phyloP scores from a whole-genome alignment of 2,888 invertebrate species.

The Eretmocerus hayati region DNA sequence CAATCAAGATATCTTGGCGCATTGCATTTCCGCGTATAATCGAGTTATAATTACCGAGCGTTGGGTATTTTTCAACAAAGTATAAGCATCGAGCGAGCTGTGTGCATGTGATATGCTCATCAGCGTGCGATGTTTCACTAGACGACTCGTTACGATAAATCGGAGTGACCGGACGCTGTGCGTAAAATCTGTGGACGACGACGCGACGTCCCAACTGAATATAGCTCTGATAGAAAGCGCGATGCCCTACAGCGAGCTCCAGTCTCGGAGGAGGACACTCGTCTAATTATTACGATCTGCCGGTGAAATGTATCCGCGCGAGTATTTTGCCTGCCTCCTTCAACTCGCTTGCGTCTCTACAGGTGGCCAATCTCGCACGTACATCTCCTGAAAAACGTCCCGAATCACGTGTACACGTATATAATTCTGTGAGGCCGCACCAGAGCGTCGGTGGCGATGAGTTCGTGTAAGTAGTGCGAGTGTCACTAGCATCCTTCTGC shows the following conservation, averaged over 20 bases:
- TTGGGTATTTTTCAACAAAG: too few species aligned
- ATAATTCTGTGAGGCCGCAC: neutral
- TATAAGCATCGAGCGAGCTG: too few species aligned
- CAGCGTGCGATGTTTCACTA: too few species aligned
- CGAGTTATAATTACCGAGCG: too few species aligned
- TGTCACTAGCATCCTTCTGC: neutral
- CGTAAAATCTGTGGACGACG: too few species aligned
- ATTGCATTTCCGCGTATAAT: too few species aligned
- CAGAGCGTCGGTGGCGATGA: neutral
- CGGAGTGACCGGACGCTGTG: too few species aligned
- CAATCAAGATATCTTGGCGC: too few species aligned
- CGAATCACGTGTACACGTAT: neutral
- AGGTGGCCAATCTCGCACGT: constrained; percentile 1
- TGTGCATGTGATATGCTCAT: too few species aligned
- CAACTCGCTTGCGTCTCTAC: neutral
- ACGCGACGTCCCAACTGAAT: too few species aligned
- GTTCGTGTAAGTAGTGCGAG: neutral
- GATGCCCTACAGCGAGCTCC: constrained; percentile 1
- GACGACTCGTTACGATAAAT: too few species aligned
- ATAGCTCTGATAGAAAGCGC: constrained; percentile 9
- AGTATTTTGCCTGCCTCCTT: neutral
- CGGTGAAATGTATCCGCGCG: constrained; percentile 3
- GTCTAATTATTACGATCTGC: constrained; percentile 7
- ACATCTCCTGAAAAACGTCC: constrained; percentile 7
- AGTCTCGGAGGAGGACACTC: neutral